Evolutionary conservation across 2,888 invertebrate genomes (phyloP).

Genomic region (Limnephilus auricula): DNA sequence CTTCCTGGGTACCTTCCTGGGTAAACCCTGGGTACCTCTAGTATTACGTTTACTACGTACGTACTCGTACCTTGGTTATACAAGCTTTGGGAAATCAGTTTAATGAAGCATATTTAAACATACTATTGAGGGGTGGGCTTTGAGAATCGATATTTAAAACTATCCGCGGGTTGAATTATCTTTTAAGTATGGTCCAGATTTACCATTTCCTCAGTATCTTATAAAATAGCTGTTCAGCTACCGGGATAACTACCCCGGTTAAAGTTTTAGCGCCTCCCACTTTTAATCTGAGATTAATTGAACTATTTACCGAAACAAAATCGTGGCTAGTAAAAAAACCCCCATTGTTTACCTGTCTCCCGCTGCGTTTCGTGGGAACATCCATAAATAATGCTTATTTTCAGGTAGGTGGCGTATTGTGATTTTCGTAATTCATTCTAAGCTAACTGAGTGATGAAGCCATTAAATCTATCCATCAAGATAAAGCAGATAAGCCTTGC

Average conservation of each 20-base stretch:
- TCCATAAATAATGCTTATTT: neutral
- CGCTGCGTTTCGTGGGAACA: neutral
- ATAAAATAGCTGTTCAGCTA: neutral
- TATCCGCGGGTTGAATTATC: neutral
- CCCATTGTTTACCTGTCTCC: neutral
- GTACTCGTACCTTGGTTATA: too few relatives aligned
- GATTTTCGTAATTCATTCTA: neutral
- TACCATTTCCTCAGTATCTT: neutral
- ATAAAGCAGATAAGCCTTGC: neutral
- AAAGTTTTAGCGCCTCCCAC: neutral
- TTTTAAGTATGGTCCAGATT: neutral
- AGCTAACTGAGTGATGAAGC: neutral
- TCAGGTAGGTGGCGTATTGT: neutral
- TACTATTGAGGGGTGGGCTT: neutral
- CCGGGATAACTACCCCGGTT: neutral
- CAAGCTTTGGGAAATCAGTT: neutral
- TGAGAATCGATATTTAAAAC: neutral
- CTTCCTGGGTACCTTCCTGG: too few relatives aligned
- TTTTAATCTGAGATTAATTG: neutral
- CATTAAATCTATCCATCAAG: slow-evolving; percentile 2
- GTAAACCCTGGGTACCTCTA: neutral
- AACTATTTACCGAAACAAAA: neutral
- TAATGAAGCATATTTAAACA: neutral
- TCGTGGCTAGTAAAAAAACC: neutral
- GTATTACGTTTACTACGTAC: neutral